phyloP scores from a whole-genome alignment of 2,888 invertebrate species.

The Rhingia campestris region DNA sequence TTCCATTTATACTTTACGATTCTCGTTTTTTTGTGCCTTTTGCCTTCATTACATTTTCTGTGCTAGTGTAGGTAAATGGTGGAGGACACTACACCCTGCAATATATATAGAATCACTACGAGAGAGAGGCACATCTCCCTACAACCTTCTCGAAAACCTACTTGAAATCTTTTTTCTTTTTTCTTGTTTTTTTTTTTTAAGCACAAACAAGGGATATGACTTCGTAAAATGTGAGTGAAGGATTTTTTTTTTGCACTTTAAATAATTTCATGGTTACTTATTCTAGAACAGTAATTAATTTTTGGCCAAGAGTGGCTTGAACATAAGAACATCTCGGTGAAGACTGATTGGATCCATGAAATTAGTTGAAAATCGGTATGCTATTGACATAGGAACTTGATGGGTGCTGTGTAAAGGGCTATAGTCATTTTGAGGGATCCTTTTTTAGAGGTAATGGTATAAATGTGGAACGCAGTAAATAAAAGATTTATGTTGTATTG shows the following conservation, averaged over 20 bases:
- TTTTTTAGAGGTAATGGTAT: no score
- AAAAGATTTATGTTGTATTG: no score
- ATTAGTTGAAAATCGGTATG: conserved; percentile 25
- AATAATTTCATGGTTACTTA: conserved; percentile 56
- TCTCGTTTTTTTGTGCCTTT: conserved; percentile 12
- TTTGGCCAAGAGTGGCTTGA: conserved; percentile 39
- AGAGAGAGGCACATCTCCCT: conserved; percentile 14
- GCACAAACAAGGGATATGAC: conserved; percentile 46
- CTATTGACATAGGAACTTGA: neutral
- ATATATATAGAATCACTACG: conserved; percentile 18
- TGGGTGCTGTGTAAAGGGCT: no score
- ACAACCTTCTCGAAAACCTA: neutral
- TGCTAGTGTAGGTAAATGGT: conserved; percentile 9
- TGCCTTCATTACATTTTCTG: conserved; percentile 27
- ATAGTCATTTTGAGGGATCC: no score
- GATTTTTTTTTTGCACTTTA: conserved; percentile 40
- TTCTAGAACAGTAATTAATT: conserved; percentile 64
- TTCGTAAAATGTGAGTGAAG: conserved; percentile 3
- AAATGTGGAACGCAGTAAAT: no score
- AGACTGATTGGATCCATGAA: conserved; percentile 29
- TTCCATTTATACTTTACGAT: conserved; percentile 40
- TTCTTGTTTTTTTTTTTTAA: conserved; percentile 17
- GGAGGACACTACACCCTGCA: neutral
- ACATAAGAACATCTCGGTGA: conserved; percentile 17
- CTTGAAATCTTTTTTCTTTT: neutral